phyloP scores from a whole-genome alignment of 2,797 vertebrate genomes.

The Eleutherodactylus coqui region DNA sequence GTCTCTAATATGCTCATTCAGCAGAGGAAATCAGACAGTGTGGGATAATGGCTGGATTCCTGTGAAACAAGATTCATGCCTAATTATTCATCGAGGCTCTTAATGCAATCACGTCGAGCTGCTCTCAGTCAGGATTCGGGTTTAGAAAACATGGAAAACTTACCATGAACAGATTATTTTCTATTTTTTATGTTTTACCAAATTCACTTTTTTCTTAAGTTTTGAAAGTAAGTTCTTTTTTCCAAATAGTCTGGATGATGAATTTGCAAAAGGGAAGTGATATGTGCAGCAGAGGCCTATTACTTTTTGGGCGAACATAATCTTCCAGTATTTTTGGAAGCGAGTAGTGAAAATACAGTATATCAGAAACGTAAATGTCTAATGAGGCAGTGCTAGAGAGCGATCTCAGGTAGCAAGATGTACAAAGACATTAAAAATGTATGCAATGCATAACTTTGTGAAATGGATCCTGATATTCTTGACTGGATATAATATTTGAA shows the following conservation, averaged over 20 bases:
- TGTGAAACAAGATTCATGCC: slow-evolving; percentile 47
- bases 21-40: slow-evolving; percentile 55
- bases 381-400: not conserved
- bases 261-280: not conserved
- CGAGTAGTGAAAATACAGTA: not conserved
- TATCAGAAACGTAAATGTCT: not conserved
- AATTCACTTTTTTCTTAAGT: not conserved
- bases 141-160: slow-evolving; percentile 28
- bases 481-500: not conserved
- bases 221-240: not conserved
- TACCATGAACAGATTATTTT: slow-evolving; percentile 19
- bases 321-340: not conserved
- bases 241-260: not conserved
- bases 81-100: slow-evolving; percentile 45
- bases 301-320: not conserved
- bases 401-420: not conserved
- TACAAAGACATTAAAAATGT: too few relatives aligned
- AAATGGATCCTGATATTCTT: not conserved
- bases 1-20: slow-evolving; percentile 54
- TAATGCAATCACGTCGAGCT: slow-evolving; percentile 44
- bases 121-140: slow-evolving; percentile 38
- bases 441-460: not conserved
- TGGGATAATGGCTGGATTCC: slow-evolving; percentile 50
- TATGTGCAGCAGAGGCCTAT: not conserved
- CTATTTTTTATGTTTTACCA: not conserved